phyloP scores from a whole-genome alignment of 2,797 vertebrate genomes.

The Muscicapa striata region DNA sequence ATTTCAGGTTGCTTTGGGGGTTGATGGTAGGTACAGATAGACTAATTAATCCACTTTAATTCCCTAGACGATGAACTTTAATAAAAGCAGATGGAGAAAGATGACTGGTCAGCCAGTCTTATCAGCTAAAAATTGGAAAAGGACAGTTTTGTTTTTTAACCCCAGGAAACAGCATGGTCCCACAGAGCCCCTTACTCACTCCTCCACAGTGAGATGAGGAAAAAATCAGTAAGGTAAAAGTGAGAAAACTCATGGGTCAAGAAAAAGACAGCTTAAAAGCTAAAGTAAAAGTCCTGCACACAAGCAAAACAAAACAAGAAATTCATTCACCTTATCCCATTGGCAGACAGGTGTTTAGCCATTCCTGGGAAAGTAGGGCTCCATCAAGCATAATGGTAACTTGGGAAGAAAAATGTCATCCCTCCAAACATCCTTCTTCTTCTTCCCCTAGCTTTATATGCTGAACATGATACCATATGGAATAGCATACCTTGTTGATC shows the following conservation, averaged over 20 bases:
- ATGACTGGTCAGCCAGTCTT: background rate
- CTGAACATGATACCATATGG: fast-evolving
- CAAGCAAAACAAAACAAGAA: background rate
- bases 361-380: background rate
- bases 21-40: background rate
- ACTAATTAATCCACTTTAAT: background rate
- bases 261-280: background rate
- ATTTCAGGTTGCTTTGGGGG: background rate
- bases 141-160: background rate
- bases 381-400: fast-evolving
- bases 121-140: background rate
- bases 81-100: background rate
- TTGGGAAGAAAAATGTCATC: fast-evolving
- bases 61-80: background rate
- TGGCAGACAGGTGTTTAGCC: background rate
- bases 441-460: background rate
- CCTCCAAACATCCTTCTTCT: fast-evolving
- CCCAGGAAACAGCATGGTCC: background rate
- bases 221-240: background rate
- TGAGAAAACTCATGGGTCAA: background rate
- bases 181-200: background rate
- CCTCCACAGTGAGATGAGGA: too few relatives aligned
- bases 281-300: background rate
- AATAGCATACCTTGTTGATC: background rate
- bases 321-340: fast-evolving